Evolutionary conservation across 2,113 vertebrate genomes (phyloP), one percentile per base, ranked within the genome.

Genomic region (Cynopterus brachyotis): DNA sequence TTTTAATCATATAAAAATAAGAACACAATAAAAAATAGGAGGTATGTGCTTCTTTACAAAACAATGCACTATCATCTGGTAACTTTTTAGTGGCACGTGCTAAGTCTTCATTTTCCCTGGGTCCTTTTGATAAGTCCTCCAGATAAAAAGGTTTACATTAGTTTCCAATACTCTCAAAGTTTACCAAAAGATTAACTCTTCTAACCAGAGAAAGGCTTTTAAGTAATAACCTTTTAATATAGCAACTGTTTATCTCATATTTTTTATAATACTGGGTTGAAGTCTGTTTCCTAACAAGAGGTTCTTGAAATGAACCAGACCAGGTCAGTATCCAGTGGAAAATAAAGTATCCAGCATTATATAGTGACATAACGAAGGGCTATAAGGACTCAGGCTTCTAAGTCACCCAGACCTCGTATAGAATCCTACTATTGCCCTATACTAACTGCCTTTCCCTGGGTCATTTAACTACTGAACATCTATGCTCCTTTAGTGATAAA

Each of bases 181-280:
- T 83, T 32, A 92, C n/a, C 40, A 82, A 85, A 90, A 97, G n/a
- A 81, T 89, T 57, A 81, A 81, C 19, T 75, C 32, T 94, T 79
- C 11, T 42, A 92, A 72, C 17, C 35, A 87, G n/a, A 90, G 10
- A 81, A 91, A 90, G 37, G 60, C 11, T 40, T 16, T 81, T 17
- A 35, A 85, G 64, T 16, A 94, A 67, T 75, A 40, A 89, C 28
- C 20, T 85, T 92, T 55, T 35, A 92, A 24, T 45, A 76, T 93
- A 75, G 90, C 62, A 84, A 69, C 12, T 80, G 16, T 57, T 24
- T 59, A 16, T 24, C 40, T 86, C 19, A 37, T 47, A 30, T 66
- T 92, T 42, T 75, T 50, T 17, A 62, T 24, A 32, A 70, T 2
- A 40, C 5, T 72, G 35, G 10, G 26, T 28, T 47, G 19, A 78